Percentiles rank a stretch among this genome's conserved stretches.
Conservation (phyloP, 2,888 invertebrate species). For the Melinaea marsaeus region DNA sequence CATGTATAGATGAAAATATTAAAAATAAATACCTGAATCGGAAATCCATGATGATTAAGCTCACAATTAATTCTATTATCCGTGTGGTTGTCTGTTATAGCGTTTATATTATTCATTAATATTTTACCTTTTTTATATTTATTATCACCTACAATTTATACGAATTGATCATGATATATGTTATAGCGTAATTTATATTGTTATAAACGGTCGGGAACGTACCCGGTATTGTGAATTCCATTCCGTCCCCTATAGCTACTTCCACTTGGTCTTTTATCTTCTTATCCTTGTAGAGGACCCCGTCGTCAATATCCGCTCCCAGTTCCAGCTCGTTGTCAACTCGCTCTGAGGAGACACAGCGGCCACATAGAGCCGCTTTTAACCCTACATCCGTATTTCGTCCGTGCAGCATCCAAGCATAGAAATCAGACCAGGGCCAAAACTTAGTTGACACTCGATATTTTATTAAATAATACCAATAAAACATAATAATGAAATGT, state of each 20-base stretch:
- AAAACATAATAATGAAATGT: constrained; percentile 5
- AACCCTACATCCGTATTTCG: constrained; percentile 60
- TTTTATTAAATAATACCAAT: constrained; percentile 10
- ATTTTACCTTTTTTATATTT: constrained; percentile 90
- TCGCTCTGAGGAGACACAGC: constrained; percentile 83
- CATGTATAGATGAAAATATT: not conserved
- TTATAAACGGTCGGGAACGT: constrained; percentile 33
- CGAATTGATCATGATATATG: constrained; percentile 17
- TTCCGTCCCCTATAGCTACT: constrained; percentile 94
- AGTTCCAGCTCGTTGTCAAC: constrained; percentile 81
- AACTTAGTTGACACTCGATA: constrained; percentile 26
- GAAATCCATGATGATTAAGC: constrained; percentile 84
- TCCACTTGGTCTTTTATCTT: constrained; percentile 93
- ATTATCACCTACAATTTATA: constrained; percentile 80
- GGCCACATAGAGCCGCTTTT: constrained; percentile 78
- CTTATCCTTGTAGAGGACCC: constrained; percentile 90
- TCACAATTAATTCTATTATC: constrained; percentile 87
- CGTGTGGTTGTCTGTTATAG: constrained; percentile 85
- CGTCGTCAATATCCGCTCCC: constrained; percentile 86
- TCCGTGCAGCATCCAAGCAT: constrained; percentile 69
- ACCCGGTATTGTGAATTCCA: constrained; percentile 96
- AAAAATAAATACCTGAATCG: constrained; percentile 70
- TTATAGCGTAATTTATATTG: not conserved
- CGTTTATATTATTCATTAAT: constrained; percentile 89
- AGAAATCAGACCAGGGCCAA: constrained; percentile 72